phyloP scores from a whole-genome alignment of 2,113 vertebrate genomes.

The Pteropus alecto region DNA sequence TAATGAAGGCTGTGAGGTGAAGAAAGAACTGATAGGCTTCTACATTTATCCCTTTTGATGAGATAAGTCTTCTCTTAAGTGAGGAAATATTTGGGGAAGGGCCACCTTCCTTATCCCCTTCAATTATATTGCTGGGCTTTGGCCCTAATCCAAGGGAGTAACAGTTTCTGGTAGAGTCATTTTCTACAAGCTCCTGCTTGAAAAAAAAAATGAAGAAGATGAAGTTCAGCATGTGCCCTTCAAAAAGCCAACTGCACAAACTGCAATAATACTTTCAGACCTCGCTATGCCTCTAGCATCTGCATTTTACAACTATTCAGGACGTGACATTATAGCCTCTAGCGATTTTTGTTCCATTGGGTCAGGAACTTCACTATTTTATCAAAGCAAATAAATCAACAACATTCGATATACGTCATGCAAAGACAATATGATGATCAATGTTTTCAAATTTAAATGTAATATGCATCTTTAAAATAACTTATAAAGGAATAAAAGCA shows the following conservation, averaged over 20 bases:
- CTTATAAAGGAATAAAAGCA: not conserved
- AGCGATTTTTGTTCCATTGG: not conserved
- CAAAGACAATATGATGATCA: not conserved
- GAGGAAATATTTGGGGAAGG: not conserved
- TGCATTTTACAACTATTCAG: not conserved
- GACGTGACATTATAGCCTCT: not conserved
- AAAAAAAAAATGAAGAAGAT: not conserved
- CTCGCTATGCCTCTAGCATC: not conserved
- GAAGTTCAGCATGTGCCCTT: not conserved
- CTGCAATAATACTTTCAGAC: not conserved
- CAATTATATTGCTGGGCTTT: not conserved
- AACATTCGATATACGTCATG: not conserved
- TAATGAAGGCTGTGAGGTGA: not conserved
- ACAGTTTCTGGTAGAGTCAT: not conserved
- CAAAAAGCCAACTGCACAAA: not conserved
- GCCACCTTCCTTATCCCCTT: not conserved
- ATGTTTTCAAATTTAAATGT: not conserved
- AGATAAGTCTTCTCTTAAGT: not conserved
- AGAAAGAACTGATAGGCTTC: not conserved
- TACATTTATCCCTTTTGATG: not conserved
- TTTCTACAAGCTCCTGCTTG: not conserved
- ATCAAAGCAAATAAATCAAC: not conserved
- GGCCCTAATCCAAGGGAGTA: not conserved
- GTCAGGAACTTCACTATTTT: conserved; percentile 5
- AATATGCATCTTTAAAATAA: not conserved